phyloP scores from a whole-genome alignment of 2,888 invertebrate species.

The Cheilosia grossa region DNA sequence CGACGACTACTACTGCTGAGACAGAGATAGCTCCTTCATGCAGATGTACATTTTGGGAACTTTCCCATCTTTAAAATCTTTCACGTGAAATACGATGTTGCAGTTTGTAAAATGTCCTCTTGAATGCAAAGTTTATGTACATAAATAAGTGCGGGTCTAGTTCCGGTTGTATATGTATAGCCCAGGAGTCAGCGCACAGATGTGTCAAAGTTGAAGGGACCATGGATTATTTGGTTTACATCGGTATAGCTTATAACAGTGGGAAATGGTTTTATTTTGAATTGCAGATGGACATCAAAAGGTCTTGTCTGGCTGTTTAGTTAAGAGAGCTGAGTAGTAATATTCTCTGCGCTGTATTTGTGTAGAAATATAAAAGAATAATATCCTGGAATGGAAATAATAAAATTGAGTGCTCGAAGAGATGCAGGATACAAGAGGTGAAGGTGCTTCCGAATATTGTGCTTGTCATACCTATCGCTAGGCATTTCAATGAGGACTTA shows the following conservation, averaged over 20 bases:
- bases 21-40: constrained; percentile 4
- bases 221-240: constrained; percentile 42
- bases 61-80: constrained; percentile 51
- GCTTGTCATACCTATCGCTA: background rate
- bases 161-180: constrained; percentile 9
- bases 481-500: no score
- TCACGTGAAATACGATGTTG: constrained; percentile 56
- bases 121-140: constrained; percentile 55
- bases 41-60: constrained; percentile 40
- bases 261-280: constrained; percentile 38
- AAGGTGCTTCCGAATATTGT: background rate
- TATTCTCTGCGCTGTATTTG: background rate
- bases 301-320: background rate
- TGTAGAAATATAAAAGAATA: background rate
- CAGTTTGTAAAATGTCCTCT: constrained; percentile 60
- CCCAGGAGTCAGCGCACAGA: constrained; percentile 43
- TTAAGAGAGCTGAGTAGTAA: background rate
- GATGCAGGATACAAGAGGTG: background rate
- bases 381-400: background rate
- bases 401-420: background rate
- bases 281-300: constrained; percentile 52
- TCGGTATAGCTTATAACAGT: constrained; percentile 3
- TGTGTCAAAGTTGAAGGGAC: constrained; percentile 40
- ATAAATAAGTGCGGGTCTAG: constrained; percentile 47
- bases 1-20: no score